Evolutionary conservation across 2,797 vertebrate genomes (phyloP).

Genomic region (Todus mexicanus): DNA sequence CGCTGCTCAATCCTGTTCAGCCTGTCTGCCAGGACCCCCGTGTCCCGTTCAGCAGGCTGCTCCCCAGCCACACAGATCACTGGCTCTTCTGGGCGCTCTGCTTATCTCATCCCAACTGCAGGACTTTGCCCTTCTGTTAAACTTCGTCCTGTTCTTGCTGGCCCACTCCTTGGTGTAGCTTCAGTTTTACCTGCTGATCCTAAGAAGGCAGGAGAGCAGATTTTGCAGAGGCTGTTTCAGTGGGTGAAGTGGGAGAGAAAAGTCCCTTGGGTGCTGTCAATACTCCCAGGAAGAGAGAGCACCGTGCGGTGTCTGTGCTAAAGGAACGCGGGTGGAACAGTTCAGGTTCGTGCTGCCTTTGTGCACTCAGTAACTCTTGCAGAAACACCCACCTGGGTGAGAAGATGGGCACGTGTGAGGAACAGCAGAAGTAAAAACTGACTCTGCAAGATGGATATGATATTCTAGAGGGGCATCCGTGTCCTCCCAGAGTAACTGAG

Average conservation of each 20-base stretch:
- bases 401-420: neutral
- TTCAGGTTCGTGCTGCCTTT: neutral
- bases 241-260: neutral
- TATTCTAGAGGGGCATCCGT: neutral
- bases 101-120: neutral
- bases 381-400: neutral
- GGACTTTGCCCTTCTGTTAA: neutral
- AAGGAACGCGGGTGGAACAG: neutral
- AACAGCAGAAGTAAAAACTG: neutral
- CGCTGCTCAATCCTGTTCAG: fast-evolving
- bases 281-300: neutral
- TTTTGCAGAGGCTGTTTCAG: neutral
- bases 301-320: neutral
- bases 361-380: neutral
- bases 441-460: neutral
- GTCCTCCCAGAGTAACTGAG: neutral
- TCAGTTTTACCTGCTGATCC: neutral
- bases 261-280: neutral
- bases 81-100: neutral
- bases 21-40: neutral
- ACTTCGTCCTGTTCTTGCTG: neutral
- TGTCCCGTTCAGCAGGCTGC: neutral
- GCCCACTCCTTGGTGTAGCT: neutral
- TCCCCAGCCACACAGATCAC: neutral
- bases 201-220: neutral